phyloP scores from a whole-genome alignment of 2,113 vertebrate genomes.

The Hoplias malabaricus region DNA sequence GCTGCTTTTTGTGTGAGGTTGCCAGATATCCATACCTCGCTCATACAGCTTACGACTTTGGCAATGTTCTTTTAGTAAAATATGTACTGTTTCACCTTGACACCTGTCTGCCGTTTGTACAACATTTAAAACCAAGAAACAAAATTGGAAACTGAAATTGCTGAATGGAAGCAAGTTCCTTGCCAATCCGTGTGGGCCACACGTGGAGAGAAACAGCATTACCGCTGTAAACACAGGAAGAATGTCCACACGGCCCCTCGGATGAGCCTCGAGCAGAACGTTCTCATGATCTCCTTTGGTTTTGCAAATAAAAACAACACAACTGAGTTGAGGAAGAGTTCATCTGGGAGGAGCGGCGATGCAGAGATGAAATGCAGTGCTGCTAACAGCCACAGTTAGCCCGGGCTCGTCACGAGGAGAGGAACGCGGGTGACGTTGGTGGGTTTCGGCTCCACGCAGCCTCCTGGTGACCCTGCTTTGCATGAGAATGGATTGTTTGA shows the following conservation, averaged over 20 bases:
- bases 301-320: background rate
- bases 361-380: background rate
- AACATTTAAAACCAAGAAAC: too few species aligned
- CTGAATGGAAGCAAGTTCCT: background rate
- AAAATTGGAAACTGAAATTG: background rate
- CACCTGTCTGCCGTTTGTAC: too few species aligned
- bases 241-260: background rate
- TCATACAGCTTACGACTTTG: too few species aligned
- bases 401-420: constrained; percentile 20
- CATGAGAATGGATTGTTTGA: constrained; percentile 64
- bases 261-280: background rate
- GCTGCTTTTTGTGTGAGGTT: too few species aligned
- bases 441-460: constrained; percentile 47
- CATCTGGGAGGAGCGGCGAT: background rate
- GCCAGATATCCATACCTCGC: too few species aligned
- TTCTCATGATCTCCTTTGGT: background rate
- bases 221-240: background rate
- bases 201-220: background rate
- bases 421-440: constrained; percentile 25
- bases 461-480: constrained; percentile 60
- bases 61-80: too few species aligned
- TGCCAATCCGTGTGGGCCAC: background rate
- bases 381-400: background rate
- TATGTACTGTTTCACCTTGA: too few species aligned
- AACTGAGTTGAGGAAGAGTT: background rate